phyloP scores from a whole-genome alignment of 1,140 invertebrate genomes.

The Papilio glaucus region DNA sequence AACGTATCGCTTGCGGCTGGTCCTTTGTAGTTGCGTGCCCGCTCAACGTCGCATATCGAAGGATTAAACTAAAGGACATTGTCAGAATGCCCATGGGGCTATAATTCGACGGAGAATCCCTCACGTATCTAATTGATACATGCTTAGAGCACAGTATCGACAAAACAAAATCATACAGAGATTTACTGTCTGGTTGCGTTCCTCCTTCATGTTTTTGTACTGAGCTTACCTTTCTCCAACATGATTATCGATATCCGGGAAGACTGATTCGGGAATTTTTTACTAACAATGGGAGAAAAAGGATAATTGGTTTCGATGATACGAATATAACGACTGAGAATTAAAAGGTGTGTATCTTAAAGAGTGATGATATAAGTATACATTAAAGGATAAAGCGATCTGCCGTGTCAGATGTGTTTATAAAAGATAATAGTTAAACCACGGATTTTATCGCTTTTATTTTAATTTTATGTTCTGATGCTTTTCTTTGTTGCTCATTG shows the following conservation, averaged over 20 bases:
- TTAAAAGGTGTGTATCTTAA: constrained; percentile 47
- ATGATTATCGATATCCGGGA: constrained; percentile 79
- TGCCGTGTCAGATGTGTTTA: neutral
- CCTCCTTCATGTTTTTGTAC: constrained; percentile 50
- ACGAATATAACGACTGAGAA: constrained; percentile 61
- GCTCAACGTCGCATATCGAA: constrained; percentile 12
- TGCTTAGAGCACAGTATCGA: constrained; percentile 34
- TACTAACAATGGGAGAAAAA: constrained; percentile 71
- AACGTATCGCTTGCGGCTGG: constrained; percentile 6
- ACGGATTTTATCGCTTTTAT: too few species aligned
- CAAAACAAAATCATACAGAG: constrained; percentile 48
- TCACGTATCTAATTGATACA: constrained; percentile 37
- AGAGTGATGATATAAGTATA: neutral
- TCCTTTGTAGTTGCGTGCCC: neutral
- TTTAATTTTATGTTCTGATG: too few species aligned
- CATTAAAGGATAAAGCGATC: neutral
- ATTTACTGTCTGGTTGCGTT: constrained; percentile 51
- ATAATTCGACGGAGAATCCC: constrained; percentile 9
- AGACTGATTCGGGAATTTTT: constrained; percentile 62
- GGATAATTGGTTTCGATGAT: constrained; percentile 72
- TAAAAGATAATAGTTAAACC: neutral
- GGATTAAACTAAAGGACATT: constrained; percentile 31
- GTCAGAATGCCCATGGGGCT: constrained; percentile 16
- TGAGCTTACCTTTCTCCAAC: constrained; percentile 56
- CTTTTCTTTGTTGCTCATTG: neutral